Evolutionary conservation across 2,797 vertebrate genomes (phyloP).

Genomic region (Lagocephalus sceleratus): DNA sequence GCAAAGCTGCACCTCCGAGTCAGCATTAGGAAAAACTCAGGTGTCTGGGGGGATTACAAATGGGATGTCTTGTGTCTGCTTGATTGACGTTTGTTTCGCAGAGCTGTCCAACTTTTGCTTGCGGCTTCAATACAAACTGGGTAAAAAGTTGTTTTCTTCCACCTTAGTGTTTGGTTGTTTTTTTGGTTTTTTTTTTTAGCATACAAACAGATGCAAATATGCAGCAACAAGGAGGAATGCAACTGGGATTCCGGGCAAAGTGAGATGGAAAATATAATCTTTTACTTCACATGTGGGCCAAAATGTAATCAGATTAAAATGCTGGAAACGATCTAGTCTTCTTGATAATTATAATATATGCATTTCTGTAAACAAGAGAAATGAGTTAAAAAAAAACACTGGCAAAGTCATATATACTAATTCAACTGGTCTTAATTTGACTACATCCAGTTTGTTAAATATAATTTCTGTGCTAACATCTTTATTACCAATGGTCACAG

Average conservation of each 20-base stretch:
- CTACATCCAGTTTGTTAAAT: no score
- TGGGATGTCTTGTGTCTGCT: slow-evolving; percentile 52
- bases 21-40: slow-evolving; percentile 48
- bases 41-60: slow-evolving; percentile 59
- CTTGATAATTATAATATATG: neutral
- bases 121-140: slow-evolving; percentile 18
- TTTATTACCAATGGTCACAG: no score
- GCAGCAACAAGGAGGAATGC: neutral
- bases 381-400: neutral
- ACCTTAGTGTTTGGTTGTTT: neutral
- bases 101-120: slow-evolving; percentile 31
- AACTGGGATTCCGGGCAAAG: neutral
- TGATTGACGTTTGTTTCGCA: slow-evolving; percentile 51
- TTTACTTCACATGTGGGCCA: neutral
- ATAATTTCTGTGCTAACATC: no score
- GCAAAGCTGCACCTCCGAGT: slow-evolving; percentile 47
- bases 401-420: neutral
- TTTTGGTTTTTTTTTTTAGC: no score
- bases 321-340: neutral
- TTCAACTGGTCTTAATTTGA: no score
- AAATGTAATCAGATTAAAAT: neutral
- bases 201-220: neutral
- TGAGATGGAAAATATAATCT: neutral
- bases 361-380: neutral
- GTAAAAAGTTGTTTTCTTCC: neutral